Evolutionary conservation across 2,888 invertebrate species (phyloP).

Genomic region (Epistrophella euchroma): DNA sequence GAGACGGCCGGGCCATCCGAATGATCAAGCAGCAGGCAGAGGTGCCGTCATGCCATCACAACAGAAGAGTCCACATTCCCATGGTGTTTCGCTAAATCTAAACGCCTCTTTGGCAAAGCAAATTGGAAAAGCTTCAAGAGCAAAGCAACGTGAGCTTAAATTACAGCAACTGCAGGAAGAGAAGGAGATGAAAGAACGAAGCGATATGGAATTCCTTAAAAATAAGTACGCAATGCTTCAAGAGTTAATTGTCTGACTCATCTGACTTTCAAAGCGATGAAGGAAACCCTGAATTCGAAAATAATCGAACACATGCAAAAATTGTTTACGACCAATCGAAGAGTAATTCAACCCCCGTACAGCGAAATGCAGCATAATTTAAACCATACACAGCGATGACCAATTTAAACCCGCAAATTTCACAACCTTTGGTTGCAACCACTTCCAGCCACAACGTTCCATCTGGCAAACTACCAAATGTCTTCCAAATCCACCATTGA

Average conservation of each 20-base stretch:
- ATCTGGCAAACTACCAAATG: not conserved
- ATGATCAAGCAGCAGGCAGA: not conserved
- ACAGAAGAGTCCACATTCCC: not conserved
- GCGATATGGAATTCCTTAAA: no score
- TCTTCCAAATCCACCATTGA: no score
- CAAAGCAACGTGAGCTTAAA: no score
- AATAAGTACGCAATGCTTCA: no score
- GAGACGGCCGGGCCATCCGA: not conserved
- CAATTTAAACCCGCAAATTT: not conserved
- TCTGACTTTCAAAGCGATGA: no score
- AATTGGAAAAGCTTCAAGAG: no score
- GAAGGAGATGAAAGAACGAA: no score
- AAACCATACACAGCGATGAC: not conserved
- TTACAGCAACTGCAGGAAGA: no score
- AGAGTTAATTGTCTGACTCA: no score
- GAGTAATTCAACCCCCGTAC: constrained; percentile 10
- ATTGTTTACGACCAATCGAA: not conserved
- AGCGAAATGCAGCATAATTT: not conserved
- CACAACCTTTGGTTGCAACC: not conserved
- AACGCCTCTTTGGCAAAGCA: no score
- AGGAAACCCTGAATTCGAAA: no score
- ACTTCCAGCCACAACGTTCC: not conserved
- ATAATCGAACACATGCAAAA: no score
- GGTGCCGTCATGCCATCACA: not conserved
- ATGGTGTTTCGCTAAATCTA: constrained; percentile 28